Percentiles rank a stretch among this genome's conserved stretches.
These are phyloP conservation scores for Trisateles emortualis DNA, from an alignment of 2,888 invertebrate species.

Conservation along the genomic window DNA sequence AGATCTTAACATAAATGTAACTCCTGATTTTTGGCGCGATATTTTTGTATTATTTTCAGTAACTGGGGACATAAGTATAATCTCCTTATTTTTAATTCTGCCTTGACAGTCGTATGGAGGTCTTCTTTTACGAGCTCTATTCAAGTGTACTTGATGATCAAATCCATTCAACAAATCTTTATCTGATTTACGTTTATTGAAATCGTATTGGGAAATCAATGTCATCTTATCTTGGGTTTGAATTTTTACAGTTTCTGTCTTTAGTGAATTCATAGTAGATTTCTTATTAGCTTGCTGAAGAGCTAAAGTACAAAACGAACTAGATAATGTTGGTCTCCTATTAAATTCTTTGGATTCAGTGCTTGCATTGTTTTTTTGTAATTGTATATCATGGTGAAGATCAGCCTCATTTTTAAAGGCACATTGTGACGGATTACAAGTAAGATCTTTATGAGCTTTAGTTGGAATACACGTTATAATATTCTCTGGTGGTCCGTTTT, in stretches of 20 bases:
- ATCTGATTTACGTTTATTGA: too few relatives aligned
- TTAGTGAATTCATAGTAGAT: slow-evolving; percentile 5
- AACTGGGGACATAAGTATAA: slow-evolving; percentile 23
- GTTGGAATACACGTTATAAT: neutral
- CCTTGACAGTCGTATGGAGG: slow-evolving; percentile 24
- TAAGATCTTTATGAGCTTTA: slow-evolving; percentile 5
- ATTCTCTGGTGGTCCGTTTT: too few relatives aligned
- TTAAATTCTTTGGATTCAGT: slow-evolving; percentile 35
- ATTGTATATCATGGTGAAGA: slow-evolving; percentile 3
- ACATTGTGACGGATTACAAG: slow-evolving; percentile 2
- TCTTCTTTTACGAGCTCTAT: too few relatives aligned
- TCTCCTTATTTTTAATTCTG: slow-evolving; percentile 44
- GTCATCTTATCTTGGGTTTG: slow-evolving; percentile 21
- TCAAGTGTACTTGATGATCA: too few relatives aligned
- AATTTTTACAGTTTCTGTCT: neutral
- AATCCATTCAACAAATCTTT: too few relatives aligned
- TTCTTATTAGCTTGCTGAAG: slow-evolving; percentile 34
- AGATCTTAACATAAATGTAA: slow-evolving; percentile 18
- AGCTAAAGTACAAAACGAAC: slow-evolving; percentile 52
- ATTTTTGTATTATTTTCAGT: slow-evolving; percentile 13
- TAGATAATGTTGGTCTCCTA: too few relatives aligned
- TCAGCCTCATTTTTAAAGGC: slow-evolving; percentile 1
- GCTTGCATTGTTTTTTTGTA: slow-evolving; percentile 17
- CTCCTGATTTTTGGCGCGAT: slow-evolving; percentile 4
- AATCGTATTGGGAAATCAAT: too few relatives aligned